Base-by-base conservation (phyloP, 2,113 vertebrate species). In the Geococcyx californianus region DNA sequence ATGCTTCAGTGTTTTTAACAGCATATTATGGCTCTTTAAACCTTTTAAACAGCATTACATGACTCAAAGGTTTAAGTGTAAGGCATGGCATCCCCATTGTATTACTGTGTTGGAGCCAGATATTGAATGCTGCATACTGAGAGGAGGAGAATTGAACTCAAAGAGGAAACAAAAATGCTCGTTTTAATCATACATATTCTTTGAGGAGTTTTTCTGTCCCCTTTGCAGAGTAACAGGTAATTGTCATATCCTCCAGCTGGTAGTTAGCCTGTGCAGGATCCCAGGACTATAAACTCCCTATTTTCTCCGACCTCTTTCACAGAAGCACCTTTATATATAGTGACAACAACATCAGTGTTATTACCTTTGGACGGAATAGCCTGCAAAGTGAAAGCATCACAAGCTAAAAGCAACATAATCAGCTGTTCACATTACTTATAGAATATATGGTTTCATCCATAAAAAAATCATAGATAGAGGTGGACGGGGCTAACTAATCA, bases 391-490 rank as follows among this genome's bases (percentile, higher is more conserved):
- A 92, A 94, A 94, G 24, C 31, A 51, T 18, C 4, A 4, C 54
- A 52, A 84, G 72, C 58, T 58, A 75, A 95, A 68, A 87, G 79
- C 49, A 91, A 84, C 51, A 79, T 64, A 81, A 95, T 70, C 72
- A 86, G 80, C 62, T 83, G 34, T 62, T 90, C 89, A 87, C 36
- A 33, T 89, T 85, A 77, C 58, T 84, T 82, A 68, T 0, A 28
- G 59, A 83, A 91, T 90, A 69, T 68, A 58, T 64, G 40, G 44
- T 9, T 55, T 85, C 51, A 23, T 63, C 60, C 84, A 68, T 18
- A 89, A 66, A 86, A 90, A 96, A 95, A 89, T n/a, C 63, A 34
- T 34, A 95, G 47, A 69, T n/a, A n/a, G n/a, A n/a, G 36, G 33
- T 78, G 78, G 52, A 89, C 55, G 59, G 20, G 13, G 16, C 63